phyloP scores from a whole-genome alignment of 2,113 vertebrate genomes.

The Archocentrus centrarchus region DNA sequence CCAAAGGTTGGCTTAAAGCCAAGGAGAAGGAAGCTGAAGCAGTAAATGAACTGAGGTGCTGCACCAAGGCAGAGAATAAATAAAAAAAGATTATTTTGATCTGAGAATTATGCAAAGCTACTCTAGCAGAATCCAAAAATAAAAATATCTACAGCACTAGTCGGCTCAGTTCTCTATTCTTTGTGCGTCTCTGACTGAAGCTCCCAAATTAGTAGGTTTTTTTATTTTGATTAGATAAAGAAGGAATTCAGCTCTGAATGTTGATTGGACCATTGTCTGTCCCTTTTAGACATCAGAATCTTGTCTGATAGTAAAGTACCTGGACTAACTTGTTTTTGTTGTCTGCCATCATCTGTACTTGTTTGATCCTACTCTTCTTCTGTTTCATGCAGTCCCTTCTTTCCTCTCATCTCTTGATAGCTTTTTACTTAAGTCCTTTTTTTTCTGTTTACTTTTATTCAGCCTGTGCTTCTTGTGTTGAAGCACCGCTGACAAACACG shows the following conservation, averaged over 20 bases:
- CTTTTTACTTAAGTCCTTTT: not conserved
- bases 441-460: not conserved
- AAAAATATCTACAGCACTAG: not conserved
- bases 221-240: slow-evolving; percentile 25
- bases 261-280: slow-evolving; percentile 40
- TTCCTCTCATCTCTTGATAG: slow-evolving; percentile 35
- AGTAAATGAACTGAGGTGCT: not conserved
- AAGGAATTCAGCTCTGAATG: not conserved
- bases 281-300: slow-evolving; percentile 28
- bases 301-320: slow-evolving; percentile 13
- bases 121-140: too few species aligned
- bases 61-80: too few species aligned
- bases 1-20: not conserved
- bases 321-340: slow-evolving; percentile 26
- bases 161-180: not conserved
- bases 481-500: slow-evolving; percentile 37
- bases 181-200: not conserved
- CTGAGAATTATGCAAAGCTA: not conserved
- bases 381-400: slow-evolving; percentile 42
- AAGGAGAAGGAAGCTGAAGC: not conserved
- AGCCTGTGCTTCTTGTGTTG: not conserved
- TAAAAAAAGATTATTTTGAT: not conserved
- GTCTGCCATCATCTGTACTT: slow-evolving; percentile 50
- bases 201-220: not conserved
- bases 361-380: slow-evolving; percentile 52